Base-by-base conservation (phyloP, 2,888 invertebrate species). In the Incurvaria masculella region DNA sequence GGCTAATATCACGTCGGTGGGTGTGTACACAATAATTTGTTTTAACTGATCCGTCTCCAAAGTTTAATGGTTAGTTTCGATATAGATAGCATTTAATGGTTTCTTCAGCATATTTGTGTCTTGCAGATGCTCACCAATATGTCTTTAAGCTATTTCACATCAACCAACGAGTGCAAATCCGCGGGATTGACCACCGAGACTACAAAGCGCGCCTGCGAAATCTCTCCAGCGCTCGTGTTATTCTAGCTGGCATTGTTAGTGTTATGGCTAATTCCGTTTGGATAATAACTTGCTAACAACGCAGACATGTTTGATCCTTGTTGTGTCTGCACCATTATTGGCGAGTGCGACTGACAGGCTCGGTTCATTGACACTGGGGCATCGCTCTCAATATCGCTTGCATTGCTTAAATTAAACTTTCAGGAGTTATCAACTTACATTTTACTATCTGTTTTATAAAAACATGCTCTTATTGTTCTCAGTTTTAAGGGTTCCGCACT, bases 211-310 rank as follows among this genome's bases (percentile, higher is more conserved):
- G 8, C 14, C 33, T 33, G 33, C 11, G 11, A 11, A 21, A 19
- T 11, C 4, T 21, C 21, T 10, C 42, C 4, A 43, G 2, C 16
- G 19, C 16, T 21, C 27, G 19, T 38, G 42, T 44, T 48, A 48
- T 44, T 48, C 44, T 48, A 21, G 48, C 40, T 43, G 40, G 44
- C 21, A 47, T 47, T 44, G 47, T 27, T 42, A 41, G 46, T 46
- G 33, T 46, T 17, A 41, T 26, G 18, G 46, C 39, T 46, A 47
- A 47, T 47, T 43, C 43, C 42, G 48, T 48, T 48, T 48, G 18
- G 48, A 48, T 48, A 48, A 48, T 48, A 48, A 48, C 48, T 48
- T 42, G 43, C 39, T 40, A 38, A 40, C 23, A 18, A 38, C 39
- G 17, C 44, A 44, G 42, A 46, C 41, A 41, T 45, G 33, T 42